Percentiles rank a stretch among this genome's conserved stretches.
Conservation (phyloP, 2,113 vertebrate genomes). For the Brachyhypopomus gauderio region DNA sequence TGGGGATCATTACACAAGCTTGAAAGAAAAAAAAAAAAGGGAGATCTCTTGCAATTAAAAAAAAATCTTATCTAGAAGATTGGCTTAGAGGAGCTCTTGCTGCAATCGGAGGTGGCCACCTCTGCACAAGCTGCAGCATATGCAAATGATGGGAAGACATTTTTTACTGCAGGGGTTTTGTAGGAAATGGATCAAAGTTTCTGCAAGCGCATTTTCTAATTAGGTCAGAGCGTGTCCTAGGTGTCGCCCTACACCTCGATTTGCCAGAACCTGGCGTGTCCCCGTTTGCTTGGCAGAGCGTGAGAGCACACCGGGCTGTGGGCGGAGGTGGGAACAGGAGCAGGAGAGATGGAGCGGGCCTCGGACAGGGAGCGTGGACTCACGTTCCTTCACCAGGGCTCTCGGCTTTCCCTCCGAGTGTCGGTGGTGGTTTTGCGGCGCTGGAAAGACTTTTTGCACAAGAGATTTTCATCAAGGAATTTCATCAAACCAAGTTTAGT, state of each 20-base stretch:
- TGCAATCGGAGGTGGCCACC: neutral
- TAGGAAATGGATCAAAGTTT: constrained; percentile 23
- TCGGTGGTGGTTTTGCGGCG: neutral
- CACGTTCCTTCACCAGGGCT: constrained; percentile 18
- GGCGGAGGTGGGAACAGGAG: neutral
- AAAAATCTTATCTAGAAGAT: constrained; percentile 3
- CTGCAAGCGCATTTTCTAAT: constrained; percentile 40
- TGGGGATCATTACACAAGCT: constrained; percentile 23
- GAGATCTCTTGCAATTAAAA: constrained; percentile 44
- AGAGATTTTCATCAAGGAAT: constrained; percentile 14
- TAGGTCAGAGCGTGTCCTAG: constrained; percentile 48
- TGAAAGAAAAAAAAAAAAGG: constrained; percentile 28
- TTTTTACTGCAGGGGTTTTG: constrained; percentile 1
- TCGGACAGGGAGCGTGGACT: too few species aligned
- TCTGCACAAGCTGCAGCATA: neutral
- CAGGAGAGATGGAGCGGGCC: neutral
- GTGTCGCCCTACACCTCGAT: constrained; percentile 52
- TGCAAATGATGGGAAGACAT: constrained; percentile 15
- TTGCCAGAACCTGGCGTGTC: constrained; percentile 45
- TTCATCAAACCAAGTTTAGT: neutral
- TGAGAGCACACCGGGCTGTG: neutral
- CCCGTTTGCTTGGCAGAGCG: constrained; percentile 12
- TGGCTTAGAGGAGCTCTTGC: neutral
- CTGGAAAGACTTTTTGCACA: neutral
- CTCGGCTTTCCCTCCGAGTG: neutral